Evolutionary conservation across 1,140 invertebrate genomes (phyloP).

Genomic region (Drosophila ananassae): DNA sequence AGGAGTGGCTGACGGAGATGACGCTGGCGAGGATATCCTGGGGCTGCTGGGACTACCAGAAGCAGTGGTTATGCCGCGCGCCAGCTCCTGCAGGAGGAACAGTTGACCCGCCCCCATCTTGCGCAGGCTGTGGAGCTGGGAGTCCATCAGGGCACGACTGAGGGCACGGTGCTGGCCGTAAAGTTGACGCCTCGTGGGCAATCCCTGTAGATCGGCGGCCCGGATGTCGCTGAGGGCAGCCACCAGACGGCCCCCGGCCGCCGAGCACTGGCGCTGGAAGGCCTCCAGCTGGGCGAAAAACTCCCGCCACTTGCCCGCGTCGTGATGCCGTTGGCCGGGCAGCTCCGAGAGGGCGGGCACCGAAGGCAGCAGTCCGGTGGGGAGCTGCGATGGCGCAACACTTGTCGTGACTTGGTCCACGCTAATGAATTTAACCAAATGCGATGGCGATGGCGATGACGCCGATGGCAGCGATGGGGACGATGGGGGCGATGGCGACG

Average conservation of each 20-base stretch:
- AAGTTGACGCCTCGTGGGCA: slow-evolving; percentile 85
- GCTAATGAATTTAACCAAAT: slow-evolving; percentile 84
- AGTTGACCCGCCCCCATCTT: slow-evolving; percentile 85
- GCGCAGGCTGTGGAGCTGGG: slow-evolving; percentile 85
- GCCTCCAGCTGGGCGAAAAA: slow-evolving; percentile 87
- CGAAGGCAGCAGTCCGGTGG: slow-evolving; percentile 71
- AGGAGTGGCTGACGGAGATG: neutral
- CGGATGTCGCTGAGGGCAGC: slow-evolving; percentile 85
- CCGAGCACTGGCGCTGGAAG: slow-evolving; percentile 84
- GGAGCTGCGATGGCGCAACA: slow-evolving; percentile 81
- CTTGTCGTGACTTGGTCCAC: slow-evolving; percentile 84
- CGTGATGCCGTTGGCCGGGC: slow-evolving; percentile 85
- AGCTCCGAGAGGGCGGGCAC: slow-evolving; percentile 84
- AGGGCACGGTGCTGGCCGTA: slow-evolving; percentile 85
- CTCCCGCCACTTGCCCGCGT: slow-evolving; percentile 87
- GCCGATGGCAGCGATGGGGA: slow-evolving; percentile 31
- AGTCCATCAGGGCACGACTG: slow-evolving; percentile 85
- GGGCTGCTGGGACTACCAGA: slow-evolving; percentile 5
- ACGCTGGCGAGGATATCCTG: slow-evolving; percentile 23
- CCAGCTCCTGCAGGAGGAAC: slow-evolving; percentile 84
- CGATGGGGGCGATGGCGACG: slow-evolving; percentile 6
- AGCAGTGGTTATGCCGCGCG: slow-evolving; percentile 64
- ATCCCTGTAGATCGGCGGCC: slow-evolving; percentile 83
- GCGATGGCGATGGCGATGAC: slow-evolving; percentile 30
- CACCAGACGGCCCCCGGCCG: slow-evolving; percentile 85